A percentile compares a stretch with the other conserved stretches of the same genome.
Conservation (phyloP, 2,113 vertebrate genomes). For the Columba livia region DNA sequence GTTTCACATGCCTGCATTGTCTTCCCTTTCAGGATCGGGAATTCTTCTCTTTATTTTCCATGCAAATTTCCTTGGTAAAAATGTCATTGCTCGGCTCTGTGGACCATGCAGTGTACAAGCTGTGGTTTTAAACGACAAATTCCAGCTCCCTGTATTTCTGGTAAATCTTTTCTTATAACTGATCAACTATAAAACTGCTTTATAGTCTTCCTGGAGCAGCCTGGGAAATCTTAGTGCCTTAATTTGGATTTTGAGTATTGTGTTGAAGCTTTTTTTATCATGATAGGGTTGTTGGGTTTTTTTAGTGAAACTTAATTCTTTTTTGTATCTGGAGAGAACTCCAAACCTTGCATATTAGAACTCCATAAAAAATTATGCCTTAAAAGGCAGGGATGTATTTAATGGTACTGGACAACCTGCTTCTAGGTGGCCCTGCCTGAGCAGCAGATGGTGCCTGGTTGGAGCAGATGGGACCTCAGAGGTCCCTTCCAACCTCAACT, state of each 20-base stretch:
- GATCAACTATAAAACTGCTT: background rate
- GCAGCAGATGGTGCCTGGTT: background rate
- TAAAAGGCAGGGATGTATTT: background rate
- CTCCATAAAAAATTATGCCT: background rate
- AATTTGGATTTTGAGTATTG: background rate
- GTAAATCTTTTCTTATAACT: constrained; percentile 67
- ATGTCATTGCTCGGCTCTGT: constrained; percentile 88
- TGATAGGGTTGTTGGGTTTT: background rate
- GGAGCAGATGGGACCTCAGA: background rate
- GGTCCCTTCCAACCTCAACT: background rate
- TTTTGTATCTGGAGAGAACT: background rate
- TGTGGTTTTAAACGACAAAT: constrained; percentile 95
- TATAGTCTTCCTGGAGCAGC: background rate
- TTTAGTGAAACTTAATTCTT: background rate
- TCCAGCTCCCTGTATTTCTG: constrained; percentile 95
- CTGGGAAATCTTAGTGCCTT: background rate
- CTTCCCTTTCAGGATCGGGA: constrained; percentile 82
- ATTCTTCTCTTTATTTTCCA: constrained; percentile 96
- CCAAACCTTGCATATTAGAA: background rate
- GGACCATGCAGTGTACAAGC: constrained; percentile 95
- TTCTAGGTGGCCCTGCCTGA: background rate
- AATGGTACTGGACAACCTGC: background rate
- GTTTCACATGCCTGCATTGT: background rate
- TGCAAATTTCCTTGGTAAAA: constrained; percentile 87
- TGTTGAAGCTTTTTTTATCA: background rate